Evolutionary conservation across 2,113 vertebrate genomes (phyloP).

Genomic region (Syngnathus scovelli): DNA sequence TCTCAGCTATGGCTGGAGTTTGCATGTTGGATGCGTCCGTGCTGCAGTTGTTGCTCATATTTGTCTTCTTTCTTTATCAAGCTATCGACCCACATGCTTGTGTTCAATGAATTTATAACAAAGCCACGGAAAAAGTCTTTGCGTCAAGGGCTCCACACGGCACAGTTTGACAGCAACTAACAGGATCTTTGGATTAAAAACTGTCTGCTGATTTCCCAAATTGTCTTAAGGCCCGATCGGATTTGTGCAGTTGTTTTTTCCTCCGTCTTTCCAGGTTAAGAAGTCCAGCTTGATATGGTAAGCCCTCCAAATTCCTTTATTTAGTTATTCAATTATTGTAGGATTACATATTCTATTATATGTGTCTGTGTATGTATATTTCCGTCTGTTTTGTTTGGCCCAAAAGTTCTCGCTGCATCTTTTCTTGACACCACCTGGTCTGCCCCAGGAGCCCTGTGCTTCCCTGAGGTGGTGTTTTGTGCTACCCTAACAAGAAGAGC

Average conservation of each 20-base stretch:
- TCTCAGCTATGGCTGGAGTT: too few relatives aligned
- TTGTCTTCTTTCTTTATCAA: not conserved
- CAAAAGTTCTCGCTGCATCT: not conserved
- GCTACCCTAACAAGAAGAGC: constrained; percentile 39
- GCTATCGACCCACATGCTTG: not conserved
- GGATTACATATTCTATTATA: constrained; percentile 15
- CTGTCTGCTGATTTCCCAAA: constrained; percentile 48
- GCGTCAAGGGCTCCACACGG: not conserved
- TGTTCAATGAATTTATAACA: not conserved
- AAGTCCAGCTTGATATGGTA: constrained; percentile 39
- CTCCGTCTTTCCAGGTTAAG: constrained; percentile 33
- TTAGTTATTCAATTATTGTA: constrained; percentile 47
- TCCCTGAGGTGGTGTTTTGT: constrained; percentile 42
- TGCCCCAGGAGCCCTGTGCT: constrained; percentile 10
- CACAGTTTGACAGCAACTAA: constrained; percentile 34
- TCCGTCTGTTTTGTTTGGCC: not conserved
- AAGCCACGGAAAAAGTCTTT: not conserved
- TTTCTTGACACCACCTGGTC: not conserved
- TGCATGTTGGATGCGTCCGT: too few relatives aligned
- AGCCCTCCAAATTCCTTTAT: constrained; percentile 50
- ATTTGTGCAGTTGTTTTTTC: constrained; percentile 51
- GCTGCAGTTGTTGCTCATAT: too few relatives aligned
- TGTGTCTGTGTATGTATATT: not conserved
- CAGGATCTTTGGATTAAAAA: constrained; percentile 56
- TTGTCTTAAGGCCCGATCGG: constrained; percentile 44